Evolutionary conservation across 2,888 invertebrate genomes (phyloP), one percentile per base, ranked within the genome.

Genomic region (Chymomyza amoena): DNA sequence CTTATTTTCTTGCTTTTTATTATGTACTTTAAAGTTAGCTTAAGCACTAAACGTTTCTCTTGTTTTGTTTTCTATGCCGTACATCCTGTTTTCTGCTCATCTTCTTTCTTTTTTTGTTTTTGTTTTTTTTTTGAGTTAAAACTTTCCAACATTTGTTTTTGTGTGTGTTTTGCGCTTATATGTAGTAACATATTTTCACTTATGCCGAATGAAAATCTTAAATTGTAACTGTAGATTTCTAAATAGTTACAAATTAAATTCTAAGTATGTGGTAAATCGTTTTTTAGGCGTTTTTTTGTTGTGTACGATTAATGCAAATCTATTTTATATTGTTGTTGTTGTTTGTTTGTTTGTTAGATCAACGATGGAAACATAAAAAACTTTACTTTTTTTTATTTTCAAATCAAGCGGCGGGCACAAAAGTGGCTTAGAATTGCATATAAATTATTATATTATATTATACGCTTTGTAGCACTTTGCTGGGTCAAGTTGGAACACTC

Each of bases 181-280:
- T 84, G 83, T 85, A 87, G 75, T 84, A 84, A 84, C 83, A 84
- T 84, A 87, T 85, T 79, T 73, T 83, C 80, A 74, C 52, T 54
- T 54, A 45, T 77, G 85, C 83, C 78, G 83, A 85, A 85, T 6
- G 57, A 84, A 57, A 57, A 87, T 83, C 87, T 87, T 84, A 87
- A 83, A 73, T 79, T 84, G 78, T 78, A 80, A 84, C 87, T 87
- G 83, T 87, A 80, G 77, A 87, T 70, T 76, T 85, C 87, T 87
- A 84, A 77, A 83, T 84, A 84, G 86, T 87, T 87, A 83, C 83
- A 83, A 83, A 87, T 79, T 83, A 87, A 82, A 83, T 72, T 78
- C 83, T 83, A 83, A 80, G 77, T 80, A 78, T 72, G 39, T 13
- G 39, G 39, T 13, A 45, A 45, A 75, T 87, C 77, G 85, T 82